phyloP scores from a whole-genome alignment of 2,113 vertebrate genomes.

The Cyprinodon tularosa region DNA sequence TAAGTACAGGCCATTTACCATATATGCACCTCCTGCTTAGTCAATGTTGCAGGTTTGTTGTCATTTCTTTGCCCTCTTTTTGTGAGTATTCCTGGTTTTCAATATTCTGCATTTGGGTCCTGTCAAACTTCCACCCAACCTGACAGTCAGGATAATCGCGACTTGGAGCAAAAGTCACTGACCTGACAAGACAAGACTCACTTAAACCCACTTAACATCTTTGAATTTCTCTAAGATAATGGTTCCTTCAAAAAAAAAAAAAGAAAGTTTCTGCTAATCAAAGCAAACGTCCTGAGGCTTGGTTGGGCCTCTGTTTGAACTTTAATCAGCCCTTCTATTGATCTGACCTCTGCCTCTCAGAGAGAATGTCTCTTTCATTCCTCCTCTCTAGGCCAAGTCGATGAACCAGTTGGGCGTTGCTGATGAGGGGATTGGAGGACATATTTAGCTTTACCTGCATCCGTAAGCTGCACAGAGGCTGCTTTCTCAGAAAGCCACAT shows the following conservation, averaged over 20 bases:
- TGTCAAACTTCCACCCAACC: too few relatives aligned
- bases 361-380: slow-evolving; percentile 28
- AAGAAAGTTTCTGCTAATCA: neutral
- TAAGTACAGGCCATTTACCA: too few relatives aligned
- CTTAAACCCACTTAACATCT: neutral
- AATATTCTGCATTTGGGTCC: too few relatives aligned
- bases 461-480: slow-evolving; percentile 34
- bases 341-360: slow-evolving; percentile 1
- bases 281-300: neutral
- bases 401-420: neutral
- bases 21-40: too few relatives aligned
- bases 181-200: too few relatives aligned
- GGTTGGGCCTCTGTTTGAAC: slow-evolving; percentile 24
- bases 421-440: slow-evolving; percentile 1
- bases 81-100: too few relatives aligned
- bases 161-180: too few relatives aligned
- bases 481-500: slow-evolving; percentile 48
- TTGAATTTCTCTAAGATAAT: neutral
- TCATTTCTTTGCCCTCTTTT: too few relatives aligned
- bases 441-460: slow-evolving; percentile 33
- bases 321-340: neutral
- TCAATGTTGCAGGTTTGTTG: too few relatives aligned
- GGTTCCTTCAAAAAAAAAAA: neutral
- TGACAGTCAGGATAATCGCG: too few relatives aligned
- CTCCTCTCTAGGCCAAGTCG: neutral